Evolutionary conservation across 37 sponge, comb jelly and placozoan genomes (phyloP).

Genomic region (Spongilla lacustris): DNA sequence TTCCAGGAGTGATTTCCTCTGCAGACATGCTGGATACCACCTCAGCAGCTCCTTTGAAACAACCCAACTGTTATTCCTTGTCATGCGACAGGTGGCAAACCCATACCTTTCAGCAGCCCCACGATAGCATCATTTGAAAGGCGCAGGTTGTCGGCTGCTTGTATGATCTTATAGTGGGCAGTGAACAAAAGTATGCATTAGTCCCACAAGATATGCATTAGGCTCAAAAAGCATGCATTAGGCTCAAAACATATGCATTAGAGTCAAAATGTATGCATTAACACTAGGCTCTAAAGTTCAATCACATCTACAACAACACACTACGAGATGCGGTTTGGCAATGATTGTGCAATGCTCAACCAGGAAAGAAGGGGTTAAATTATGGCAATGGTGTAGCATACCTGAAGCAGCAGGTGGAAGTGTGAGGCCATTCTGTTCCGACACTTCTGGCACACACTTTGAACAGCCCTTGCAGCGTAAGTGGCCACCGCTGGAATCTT

Average conservation of each 20-base stretch:
- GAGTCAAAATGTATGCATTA: neutral
- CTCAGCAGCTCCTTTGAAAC: slow-evolving; percentile 40
- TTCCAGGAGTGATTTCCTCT: slow-evolving; percentile 47
- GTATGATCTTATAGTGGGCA: slow-evolving; percentile 34
- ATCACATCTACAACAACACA: too few relatives aligned
- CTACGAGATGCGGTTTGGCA: too few relatives aligned
- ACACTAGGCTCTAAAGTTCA: too few relatives aligned
- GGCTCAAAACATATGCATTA: too few relatives aligned
- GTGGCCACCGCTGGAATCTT: slow-evolving; percentile 51
- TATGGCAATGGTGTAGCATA: neutral
- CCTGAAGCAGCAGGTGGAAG: slow-evolving; percentile 65
- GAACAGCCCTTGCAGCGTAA: slow-evolving; percentile 72
- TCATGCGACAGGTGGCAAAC: too few relatives aligned
- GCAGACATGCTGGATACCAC: slow-evolving; percentile 40
- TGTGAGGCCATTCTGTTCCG: slow-evolving; percentile 57
- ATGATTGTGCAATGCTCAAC: too few relatives aligned
- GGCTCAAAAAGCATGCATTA: neutral
- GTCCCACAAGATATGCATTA: neutral
- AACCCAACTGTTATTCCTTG: neutral
- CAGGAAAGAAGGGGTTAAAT: neutral
- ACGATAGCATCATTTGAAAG: slow-evolving; percentile 67
- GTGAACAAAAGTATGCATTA: neutral
- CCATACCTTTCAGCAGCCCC: slow-evolving; percentile 66
- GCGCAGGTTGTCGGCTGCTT: slow-evolving; percentile 68
- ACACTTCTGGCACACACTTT: slow-evolving; percentile 73